Evolutionary conservation across 2,797 vertebrate genomes (phyloP).

Genomic region (Tokudaia tokunoshimensis): DNA sequence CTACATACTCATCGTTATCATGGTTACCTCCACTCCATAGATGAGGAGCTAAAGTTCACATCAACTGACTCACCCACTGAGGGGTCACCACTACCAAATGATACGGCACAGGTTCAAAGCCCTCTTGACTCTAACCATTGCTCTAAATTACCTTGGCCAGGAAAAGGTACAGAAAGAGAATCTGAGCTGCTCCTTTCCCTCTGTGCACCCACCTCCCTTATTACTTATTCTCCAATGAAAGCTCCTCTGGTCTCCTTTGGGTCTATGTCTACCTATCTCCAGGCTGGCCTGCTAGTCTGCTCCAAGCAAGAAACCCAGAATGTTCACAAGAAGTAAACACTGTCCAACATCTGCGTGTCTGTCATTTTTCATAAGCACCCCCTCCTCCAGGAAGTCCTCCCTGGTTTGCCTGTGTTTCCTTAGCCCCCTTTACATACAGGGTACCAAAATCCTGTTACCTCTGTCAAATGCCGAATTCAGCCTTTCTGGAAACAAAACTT

Average conservation of each 20-base stretch:
- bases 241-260: background rate
- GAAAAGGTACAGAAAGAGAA: background rate
- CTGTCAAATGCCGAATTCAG: background rate
- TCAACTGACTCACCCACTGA: background rate
- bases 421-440: background rate
- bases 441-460: background rate
- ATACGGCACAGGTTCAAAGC: background rate
- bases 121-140: background rate
- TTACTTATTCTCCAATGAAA: background rate
- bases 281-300: background rate
- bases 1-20: background rate
- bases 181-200: background rate
- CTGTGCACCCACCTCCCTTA: background rate
- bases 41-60: background rate
- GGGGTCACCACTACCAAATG: background rate
- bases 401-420: background rate
- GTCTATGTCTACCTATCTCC: background rate
- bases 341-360: background rate
- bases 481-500: background rate
- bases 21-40: background rate
- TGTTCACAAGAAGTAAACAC: background rate
- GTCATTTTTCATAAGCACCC: background rate
- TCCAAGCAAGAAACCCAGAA: background rate
- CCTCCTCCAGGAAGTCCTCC: slow-evolving; percentile 2
- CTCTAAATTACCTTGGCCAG: background rate